Evolutionary conservation across 2,797 vertebrate genomes (phyloP).

Genomic region (Pelobates cultripes): DNA sequence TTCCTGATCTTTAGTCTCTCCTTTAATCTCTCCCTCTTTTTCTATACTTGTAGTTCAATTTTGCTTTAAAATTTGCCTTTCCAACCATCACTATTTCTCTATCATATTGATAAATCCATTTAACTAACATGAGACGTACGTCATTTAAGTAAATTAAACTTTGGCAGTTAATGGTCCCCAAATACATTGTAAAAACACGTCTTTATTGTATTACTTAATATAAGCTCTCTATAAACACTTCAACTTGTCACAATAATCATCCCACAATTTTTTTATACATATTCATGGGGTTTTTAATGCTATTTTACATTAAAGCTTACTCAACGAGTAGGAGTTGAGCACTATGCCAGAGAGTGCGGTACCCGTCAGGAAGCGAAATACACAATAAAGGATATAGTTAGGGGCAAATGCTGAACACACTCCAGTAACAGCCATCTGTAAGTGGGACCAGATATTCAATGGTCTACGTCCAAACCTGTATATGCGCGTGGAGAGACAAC

Average conservation of each 20-base stretch:
- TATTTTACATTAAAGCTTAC: conserved; percentile 65
- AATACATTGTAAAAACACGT: not conserved
- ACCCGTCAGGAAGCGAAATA: conserved; percentile 79
- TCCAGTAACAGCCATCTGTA: conserved; percentile 71
- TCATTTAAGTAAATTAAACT: too few relatives aligned
- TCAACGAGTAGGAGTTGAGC: conserved; percentile 80
- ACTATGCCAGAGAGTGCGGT: conserved; percentile 82
- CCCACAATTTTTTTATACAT: not conserved
- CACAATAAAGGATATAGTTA: conserved; percentile 75
- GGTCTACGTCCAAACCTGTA: conserved; percentile 73
- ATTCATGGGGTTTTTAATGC: not conserved
- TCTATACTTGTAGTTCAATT: too few relatives aligned
- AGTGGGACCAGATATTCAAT: conserved; percentile 72
- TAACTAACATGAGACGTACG: too few relatives aligned
- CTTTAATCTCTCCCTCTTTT: too few relatives aligned
- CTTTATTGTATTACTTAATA: not conserved
- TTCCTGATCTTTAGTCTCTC: too few relatives aligned
- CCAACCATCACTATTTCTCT: too few relatives aligned
- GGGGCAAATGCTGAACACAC: conserved; percentile 72
- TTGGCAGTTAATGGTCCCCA: too few relatives aligned
- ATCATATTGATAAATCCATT: too few relatives aligned
- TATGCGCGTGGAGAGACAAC: not conserved
- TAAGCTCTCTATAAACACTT: not conserved
- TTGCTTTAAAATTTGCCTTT: too few relatives aligned
- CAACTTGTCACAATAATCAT: too few relatives aligned